These are phyloP conservation scores for Periophthalmus modestus DNA, from an alignment of 2,113 vertebrate genomes.

Conservation along the genomic window DNA sequence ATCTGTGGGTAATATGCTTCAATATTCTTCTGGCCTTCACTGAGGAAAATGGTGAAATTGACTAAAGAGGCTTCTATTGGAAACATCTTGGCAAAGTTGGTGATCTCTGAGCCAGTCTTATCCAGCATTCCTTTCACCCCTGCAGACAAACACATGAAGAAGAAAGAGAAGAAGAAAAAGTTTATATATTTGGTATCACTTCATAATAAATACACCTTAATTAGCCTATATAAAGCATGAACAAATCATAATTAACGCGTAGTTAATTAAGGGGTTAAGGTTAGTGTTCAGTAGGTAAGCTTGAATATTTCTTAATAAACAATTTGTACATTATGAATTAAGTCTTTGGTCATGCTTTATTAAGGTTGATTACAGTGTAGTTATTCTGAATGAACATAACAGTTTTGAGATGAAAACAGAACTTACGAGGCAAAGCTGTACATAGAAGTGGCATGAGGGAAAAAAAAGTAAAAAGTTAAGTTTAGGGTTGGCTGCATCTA, in stretches of 20 bases:
- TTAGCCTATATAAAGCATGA: no score
- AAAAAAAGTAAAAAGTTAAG: conserved; percentile 15
- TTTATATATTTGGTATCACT: no score
- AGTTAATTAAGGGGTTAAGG: no score
- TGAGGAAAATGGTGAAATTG: conserved; percentile 79
- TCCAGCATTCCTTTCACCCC: conserved; percentile 86
- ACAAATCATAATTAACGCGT: no score
- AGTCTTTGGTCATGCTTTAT: no score
- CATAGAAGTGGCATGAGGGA: conserved; percentile 30
- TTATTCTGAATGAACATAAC: neutral
- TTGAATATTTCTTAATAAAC: no score
- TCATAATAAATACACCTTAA: no score
- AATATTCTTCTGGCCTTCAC: conserved; percentile 75
- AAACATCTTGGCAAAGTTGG: conserved; percentile 73
- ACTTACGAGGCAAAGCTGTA: conserved; percentile 78
- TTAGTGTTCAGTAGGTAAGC: no score
- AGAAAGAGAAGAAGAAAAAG: neutral
- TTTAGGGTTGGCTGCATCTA: neutral
- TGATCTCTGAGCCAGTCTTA: conserved; percentile 80
- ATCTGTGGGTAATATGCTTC: conserved; percentile 79
- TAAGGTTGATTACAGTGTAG: no score
- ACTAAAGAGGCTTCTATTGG: conserved; percentile 80
- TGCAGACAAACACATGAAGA: conserved; percentile 58
- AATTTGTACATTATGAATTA: no score
- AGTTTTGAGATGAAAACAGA: neutral